phyloP scores from a whole-genome alignment of 2,113 vertebrate genomes.

The Abramis brama region DNA sequence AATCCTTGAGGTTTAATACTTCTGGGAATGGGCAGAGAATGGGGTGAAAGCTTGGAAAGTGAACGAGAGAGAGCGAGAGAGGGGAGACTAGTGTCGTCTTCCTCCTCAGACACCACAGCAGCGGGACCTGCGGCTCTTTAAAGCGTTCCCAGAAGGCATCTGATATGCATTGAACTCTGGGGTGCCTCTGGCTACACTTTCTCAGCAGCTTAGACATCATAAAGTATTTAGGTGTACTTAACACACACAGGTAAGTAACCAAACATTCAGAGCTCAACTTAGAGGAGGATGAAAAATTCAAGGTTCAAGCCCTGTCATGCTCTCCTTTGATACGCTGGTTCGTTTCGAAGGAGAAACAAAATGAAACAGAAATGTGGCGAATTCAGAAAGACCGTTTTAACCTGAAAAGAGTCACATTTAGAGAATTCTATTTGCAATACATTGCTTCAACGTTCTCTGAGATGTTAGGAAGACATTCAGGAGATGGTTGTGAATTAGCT shows the following conservation, averaged over 20 bases:
- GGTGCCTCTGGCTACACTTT: conserved; percentile 56
- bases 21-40: conserved; percentile 56
- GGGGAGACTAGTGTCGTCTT: conserved; percentile 37
- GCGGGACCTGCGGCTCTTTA: conserved; percentile 23
- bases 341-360: too few relatives aligned
- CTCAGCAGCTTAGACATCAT: conserved; percentile 48
- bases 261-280: conserved; percentile 22
- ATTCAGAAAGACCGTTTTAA: background rate
- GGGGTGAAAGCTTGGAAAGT: conserved; percentile 44
- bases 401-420: background rate
- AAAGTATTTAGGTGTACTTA: conserved; percentile 52
- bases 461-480: background rate
- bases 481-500: background rate
- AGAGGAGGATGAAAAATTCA: background rate
- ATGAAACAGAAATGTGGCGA: background rate
- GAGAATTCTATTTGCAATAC: background rate
- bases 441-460: background rate
- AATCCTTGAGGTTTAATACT: conserved; percentile 37
- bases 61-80: conserved; percentile 39
- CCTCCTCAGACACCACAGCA: conserved; percentile 25
- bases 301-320: background rate
- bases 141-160: conserved; percentile 26
- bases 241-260: conserved; percentile 36
- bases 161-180: conserved; percentile 45
- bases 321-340: background rate